These are phyloP conservation scores for Oreamnos americanus DNA, from an alignment of 2,113 vertebrate species.

Conservation along the genomic window DNA sequence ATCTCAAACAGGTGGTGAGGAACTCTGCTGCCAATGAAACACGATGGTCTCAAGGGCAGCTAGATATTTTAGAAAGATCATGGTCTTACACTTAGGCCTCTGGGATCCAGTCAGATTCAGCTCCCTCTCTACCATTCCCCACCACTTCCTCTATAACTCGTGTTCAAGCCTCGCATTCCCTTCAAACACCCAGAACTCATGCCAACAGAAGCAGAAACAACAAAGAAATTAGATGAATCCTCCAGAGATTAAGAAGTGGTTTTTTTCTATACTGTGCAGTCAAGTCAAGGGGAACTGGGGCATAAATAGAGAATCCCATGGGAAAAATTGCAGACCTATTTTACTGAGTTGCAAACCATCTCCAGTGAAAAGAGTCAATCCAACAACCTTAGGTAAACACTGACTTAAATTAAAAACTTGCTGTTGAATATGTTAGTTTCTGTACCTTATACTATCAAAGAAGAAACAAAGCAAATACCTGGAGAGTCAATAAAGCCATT, in stretches of 20 bases:
- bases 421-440: background rate
- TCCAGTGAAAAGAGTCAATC: constrained; percentile 13
- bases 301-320: background rate
- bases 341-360: background rate
- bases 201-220: background rate
- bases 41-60: background rate
- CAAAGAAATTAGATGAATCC: background rate
- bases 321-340: background rate
- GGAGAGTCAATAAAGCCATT: background rate
- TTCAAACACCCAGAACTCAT: background rate
- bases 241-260: background rate
- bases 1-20: background rate
- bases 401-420: background rate
- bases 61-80: background rate
- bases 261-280: background rate
- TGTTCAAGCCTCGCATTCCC: background rate
- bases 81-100: background rate
- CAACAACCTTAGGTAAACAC: background rate
- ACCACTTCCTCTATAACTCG: background rate
- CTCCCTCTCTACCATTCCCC: background rate
- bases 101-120: background rate
- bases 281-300: background rate
- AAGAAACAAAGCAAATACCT: constrained; percentile 27
- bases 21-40: background rate
- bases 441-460: background rate